Conservation (phyloP, 1,140 invertebrate species). For the Scylla paramamosain region DNA sequence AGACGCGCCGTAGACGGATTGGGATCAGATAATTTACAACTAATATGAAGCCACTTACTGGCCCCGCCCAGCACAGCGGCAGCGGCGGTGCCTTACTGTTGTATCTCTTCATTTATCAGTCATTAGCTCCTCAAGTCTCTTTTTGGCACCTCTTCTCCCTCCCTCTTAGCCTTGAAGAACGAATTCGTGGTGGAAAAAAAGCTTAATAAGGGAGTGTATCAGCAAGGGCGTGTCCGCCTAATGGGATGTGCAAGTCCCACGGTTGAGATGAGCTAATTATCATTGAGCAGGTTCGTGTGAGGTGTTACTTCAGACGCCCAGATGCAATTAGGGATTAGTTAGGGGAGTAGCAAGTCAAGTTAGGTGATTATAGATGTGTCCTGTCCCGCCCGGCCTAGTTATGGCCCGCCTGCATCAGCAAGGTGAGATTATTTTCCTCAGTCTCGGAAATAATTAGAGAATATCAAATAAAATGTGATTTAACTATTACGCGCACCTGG, state of each 20-base stretch:
- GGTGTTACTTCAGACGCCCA: slow-evolving; percentile 46
- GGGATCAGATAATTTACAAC: background rate
- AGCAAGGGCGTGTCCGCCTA: slow-evolving; percentile 48
- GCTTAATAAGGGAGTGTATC: slow-evolving; percentile 5
- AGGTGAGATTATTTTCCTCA: background rate
- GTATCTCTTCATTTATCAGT: slow-evolving; percentile 55
- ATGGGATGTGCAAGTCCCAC: slow-evolving; percentile 52
- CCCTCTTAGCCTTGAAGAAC: background rate
- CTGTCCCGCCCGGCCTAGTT: background rate
- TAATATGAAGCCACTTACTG: background rate
- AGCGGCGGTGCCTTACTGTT: background rate
- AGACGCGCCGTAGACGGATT: background rate
- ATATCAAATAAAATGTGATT: background rate
- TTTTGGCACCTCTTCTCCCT: background rate
- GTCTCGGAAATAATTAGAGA: background rate
- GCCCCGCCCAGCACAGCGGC: background rate
- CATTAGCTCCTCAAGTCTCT: slow-evolving; percentile 27
- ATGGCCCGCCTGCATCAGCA: background rate
- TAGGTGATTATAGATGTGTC: slow-evolving; percentile 30
- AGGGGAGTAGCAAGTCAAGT: slow-evolving; percentile 44
- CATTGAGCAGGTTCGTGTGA: slow-evolving; percentile 51
- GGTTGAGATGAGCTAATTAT: slow-evolving; percentile 62
- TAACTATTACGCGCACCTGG: background rate
- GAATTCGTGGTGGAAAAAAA: slow-evolving; percentile 25
- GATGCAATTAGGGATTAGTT: slow-evolving; percentile 62